Evolutionary conservation across 2,113 vertebrate genomes (phyloP).

Genomic region (Tragelaphus scriptus): DNA sequence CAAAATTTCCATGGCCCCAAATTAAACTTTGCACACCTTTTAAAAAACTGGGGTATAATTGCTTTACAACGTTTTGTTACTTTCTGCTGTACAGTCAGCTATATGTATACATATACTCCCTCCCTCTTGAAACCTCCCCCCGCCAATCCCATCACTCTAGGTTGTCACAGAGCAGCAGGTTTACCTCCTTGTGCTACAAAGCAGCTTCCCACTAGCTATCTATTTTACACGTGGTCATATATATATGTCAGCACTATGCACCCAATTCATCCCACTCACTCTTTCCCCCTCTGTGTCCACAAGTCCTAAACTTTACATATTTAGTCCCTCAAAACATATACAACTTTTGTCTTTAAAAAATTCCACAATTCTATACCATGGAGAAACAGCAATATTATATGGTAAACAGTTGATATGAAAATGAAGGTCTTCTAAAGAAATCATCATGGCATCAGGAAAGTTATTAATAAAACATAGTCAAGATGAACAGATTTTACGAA

Average conservation of each 20-base stretch:
- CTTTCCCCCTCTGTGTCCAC: not conserved
- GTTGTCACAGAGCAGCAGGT: not conserved
- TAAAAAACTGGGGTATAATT: not conserved
- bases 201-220: not conserved
- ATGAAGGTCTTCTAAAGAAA: not conserved
- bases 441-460: not conserved
- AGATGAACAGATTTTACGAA: not conserved
- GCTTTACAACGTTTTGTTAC: not conserved
- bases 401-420: not conserved
- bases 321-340: not conserved
- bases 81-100: not conserved
- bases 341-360: not conserved
- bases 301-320: not conserved
- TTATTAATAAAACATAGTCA: not conserved
- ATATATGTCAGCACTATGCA: not conserved
- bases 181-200: not conserved
- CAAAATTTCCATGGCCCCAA: not conserved
- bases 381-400: not conserved
- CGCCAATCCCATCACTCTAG: not conserved
- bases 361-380: not conserved
- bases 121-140: not conserved
- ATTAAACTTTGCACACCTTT: not conserved
- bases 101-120: not conserved
- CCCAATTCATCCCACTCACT: not conserved
- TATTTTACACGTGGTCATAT: not conserved